Evolutionary conservation across 2,888 invertebrate genomes (phyloP), one percentile per base, ranked within the genome.

Genomic region (Cheilosia vernalis): DNA sequence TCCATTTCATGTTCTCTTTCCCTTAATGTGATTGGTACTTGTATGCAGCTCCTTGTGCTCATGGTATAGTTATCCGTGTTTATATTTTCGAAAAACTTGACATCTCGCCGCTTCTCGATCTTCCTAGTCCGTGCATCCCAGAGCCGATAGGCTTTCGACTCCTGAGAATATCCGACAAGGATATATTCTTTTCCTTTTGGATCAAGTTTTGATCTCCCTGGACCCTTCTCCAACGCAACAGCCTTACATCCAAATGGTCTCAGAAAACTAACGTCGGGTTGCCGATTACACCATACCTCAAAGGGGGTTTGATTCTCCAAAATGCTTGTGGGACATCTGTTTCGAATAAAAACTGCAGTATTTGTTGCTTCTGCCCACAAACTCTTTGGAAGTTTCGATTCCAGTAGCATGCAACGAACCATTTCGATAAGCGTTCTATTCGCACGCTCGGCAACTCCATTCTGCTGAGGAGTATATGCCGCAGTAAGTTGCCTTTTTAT

Each of bases 391-490:
- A n/a, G 42, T n/a, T 42, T 42, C n/a, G n/a, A 27, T 53, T 53
- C 53, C 53, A 53, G 2, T 27, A 53, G n/a, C 53, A 53, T 53
- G 27, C 53, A 53, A 21, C 53, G 53, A 27, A 53, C 53, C 53
- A 53, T 53, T 53, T 53, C 53, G 10, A 53, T 27, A 2, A 53
- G 15, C 15, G 53, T 53, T 27, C 53, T 53, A 7, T 56, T 56
- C 15, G 55, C 55, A 30, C 55, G 30, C 33, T 55, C 51, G 21
- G 51, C 21, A 51, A 55, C 30, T 2, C 56, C 56, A 56, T 56
- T 56, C 17, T 56, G 33, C 27, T 61, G 64, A 33, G 42, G 40
- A n/a, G 40, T 55, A 19, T 53, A 55, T n/a, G 55, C 67, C 15
- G 49, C 15, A 40, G 27, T 55, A 1, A 67, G 42, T 37, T 53